Base-by-base conservation (phyloP, 2,113 vertebrate genomes). In the Aegotheles bennettii region DNA sequence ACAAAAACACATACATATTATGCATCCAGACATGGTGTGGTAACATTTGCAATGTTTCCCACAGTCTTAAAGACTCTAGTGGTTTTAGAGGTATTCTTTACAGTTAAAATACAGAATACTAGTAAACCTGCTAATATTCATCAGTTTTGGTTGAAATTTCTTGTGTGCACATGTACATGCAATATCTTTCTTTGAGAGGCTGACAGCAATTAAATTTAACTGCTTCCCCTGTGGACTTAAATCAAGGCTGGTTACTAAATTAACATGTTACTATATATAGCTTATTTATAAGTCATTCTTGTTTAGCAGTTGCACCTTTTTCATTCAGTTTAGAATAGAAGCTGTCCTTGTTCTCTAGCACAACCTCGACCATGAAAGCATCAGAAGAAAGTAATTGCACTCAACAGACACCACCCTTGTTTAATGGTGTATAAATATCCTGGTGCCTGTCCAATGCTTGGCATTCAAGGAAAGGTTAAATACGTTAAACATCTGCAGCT, bases 311-410 rank as follows among this genome's bases (percentile, higher is more conserved):
- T 69, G 76, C 69, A 79, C 57, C 47, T 95, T 91, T 89, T 89
- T 80, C 38, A 31, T 4, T 7, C 12, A 35, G 29, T 81, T 68
- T 31, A 74, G 64, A 67, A 74, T 7, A 93, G 89, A 90, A 87
- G 61, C 65, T 74, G 59, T 25, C 73, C 73, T 88, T 89, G 51
- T 86, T 93, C 60, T 77, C n/a, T 4, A 43, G 69, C 47, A 77
- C 53, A 87, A 11, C 50, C 26, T 92, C 70, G 38, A 68, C 47
- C 23, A 63, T 15, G 82, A 90, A 96, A 82, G 40, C 51, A 69
- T 23, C 73, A 89, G 84, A 80, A 89, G 74, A 91, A 94, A 94
- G 29, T 78, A 82, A 90, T 91, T 93, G 51, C 31, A 42, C 75
- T 88, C 59, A 90, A 87, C 69, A 75, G 94, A 67, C 77, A 11